Conservation (phyloP, 2,888 invertebrate species). For the Eucera pruinosa region DNA sequence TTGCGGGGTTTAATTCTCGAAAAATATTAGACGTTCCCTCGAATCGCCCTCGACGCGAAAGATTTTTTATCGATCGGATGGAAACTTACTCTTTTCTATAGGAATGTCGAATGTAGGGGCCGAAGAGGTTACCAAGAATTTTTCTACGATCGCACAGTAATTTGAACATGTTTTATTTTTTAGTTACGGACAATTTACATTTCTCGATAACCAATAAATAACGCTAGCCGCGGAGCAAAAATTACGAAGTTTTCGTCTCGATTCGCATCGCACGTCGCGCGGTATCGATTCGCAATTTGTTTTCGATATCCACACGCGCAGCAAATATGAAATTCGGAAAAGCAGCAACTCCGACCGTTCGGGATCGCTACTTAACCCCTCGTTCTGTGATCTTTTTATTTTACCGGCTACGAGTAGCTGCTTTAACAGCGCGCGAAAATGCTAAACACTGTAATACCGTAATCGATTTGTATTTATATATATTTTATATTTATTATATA, state of each 20-base stretch:
- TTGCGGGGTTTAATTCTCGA: constrained; percentile 21
- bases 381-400: too few relatives aligned
- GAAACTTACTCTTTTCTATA: constrained; percentile 41
- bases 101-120: constrained; percentile 5
- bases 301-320: constrained; percentile 22
- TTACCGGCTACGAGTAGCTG: too few relatives aligned
- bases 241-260: neutral
- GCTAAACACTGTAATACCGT: too few relatives aligned
- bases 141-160: constrained; percentile 2
- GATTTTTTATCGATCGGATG: neutral
- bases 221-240: constrained; percentile 3
- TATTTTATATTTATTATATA: too few relatives aligned
- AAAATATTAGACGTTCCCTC: constrained; percentile 32
- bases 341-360: too few relatives aligned
- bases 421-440: too few relatives aligned
- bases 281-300: constrained; percentile 41
- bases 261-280: constrained; percentile 18
- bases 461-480: too few relatives aligned
- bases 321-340: too few relatives aligned
- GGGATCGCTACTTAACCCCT: too few relatives aligned
- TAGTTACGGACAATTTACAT: constrained; percentile 30
- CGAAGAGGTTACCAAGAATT: neutral
- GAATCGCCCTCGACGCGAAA: neutral
- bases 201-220: neutral
- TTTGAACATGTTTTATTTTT: constrained; percentile 44